phyloP scores from a whole-genome alignment of 2,797 vertebrate genomes.

The Rhinichthys osculus region DNA sequence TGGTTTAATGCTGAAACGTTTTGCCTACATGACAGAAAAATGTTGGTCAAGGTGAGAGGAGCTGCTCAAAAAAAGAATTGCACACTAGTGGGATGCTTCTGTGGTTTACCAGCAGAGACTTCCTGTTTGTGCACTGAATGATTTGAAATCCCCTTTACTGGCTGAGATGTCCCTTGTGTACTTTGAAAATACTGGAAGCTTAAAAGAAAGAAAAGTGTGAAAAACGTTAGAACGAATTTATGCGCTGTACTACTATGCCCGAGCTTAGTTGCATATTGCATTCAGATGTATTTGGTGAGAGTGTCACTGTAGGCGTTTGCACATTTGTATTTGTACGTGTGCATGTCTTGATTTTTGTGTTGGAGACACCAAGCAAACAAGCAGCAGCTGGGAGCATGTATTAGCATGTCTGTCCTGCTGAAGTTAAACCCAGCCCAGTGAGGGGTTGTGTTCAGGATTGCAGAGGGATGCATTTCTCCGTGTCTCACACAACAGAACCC shows the following conservation, averaged over 20 bases:
- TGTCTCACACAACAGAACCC: slow-evolving; percentile 36
- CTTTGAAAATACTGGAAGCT: background rate
- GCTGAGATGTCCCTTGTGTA: slow-evolving; percentile 19
- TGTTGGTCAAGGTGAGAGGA: slow-evolving; percentile 36
- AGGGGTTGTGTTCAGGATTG: slow-evolving; percentile 29
- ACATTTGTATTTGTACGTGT: slow-evolving; percentile 51
- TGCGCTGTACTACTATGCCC: too few species aligned
- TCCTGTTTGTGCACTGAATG: slow-evolving; percentile 43
- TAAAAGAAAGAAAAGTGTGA: background rate
- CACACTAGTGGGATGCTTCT: slow-evolving; percentile 22
- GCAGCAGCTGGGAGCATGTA: slow-evolving; percentile 53
- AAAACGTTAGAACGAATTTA: background rate
- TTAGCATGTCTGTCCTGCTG: slow-evolving; percentile 50
- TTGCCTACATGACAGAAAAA: slow-evolving; percentile 10
- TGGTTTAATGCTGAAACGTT: background rate
- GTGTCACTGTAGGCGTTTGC: slow-evolving; percentile 9
- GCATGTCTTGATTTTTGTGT: slow-evolving; percentile 48
- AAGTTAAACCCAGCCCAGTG: slow-evolving; percentile 31
- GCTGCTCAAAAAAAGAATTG: background rate
- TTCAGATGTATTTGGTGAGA: background rate
- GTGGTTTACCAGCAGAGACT: slow-evolving; percentile 38
- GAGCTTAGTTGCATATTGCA: background rate
- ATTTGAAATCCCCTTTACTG: slow-evolving; percentile 34
- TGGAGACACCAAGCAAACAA: slow-evolving; percentile 56
- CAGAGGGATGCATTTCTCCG: slow-evolving; percentile 33